These are phyloP conservation scores for Lophura nycthemera DNA, from an alignment of 2,113 vertebrate genomes.

Conservation along the genomic window DNA sequence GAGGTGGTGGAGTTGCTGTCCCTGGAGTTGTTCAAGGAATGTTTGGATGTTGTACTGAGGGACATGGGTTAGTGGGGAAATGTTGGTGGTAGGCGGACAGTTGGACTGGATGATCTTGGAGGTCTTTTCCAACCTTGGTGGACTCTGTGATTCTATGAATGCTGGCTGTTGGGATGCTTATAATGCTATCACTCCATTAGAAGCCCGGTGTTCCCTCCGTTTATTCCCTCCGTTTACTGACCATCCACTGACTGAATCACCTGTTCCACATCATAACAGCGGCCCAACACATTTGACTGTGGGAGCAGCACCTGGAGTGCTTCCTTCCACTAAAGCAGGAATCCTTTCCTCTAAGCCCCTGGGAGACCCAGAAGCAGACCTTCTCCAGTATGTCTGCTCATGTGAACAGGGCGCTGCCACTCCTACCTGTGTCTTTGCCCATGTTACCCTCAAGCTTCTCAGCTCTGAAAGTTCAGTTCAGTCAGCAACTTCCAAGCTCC, in stretches of 20 bases:
- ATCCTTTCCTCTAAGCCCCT: neutral
- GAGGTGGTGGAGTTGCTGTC: no score
- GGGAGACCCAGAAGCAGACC: neutral
- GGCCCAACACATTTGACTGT: neutral
- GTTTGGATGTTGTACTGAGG: no score
- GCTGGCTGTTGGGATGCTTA: neutral
- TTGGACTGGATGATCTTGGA: no score
- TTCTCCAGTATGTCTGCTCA: neutral
- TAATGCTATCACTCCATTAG: rapidly evolving
- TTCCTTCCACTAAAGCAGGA: neutral
- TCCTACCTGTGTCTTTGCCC: neutral
- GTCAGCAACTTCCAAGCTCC: neutral
- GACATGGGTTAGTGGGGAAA: no score
- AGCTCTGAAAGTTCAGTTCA: neutral
- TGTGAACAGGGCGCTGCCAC: rapidly evolving
- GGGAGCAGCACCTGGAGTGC: neutral
- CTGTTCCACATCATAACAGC: neutral
- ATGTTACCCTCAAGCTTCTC: neutral
- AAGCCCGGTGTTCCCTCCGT: no score
- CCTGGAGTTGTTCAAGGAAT: no score
- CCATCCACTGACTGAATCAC: no score
- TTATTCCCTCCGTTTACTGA: neutral
- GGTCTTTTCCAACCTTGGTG: no score
- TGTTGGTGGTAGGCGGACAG: no score
- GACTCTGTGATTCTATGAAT: no score